Base-by-base conservation (phyloP, 35 echinoderm and acorn worm genomes). In the Anneissia japonica region DNA sequence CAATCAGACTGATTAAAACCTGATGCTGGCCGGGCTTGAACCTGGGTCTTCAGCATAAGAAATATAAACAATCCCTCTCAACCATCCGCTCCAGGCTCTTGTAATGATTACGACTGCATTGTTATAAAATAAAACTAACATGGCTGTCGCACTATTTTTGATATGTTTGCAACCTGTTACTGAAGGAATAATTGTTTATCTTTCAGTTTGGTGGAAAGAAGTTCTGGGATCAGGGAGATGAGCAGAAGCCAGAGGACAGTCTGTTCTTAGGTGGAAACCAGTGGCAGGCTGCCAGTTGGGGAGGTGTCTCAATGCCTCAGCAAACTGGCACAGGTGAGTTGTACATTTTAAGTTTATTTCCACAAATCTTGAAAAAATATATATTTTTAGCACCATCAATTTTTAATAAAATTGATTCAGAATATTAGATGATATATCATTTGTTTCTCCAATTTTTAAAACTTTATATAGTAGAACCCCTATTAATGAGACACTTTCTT, bases 161-260 rank as follows among this genome's bases (percentile, higher is more conserved):
- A n/a, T n/a, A n/a, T n/a, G n/a, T n/a, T n/a, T n/a, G n/a, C n/a
- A n/a, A n/a, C n/a, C n/a, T n/a, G n/a, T n/a, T n/a, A n/a, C n/a
- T n/a, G n/a, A n/a, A n/a, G n/a, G n/a, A n/a, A n/a, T n/a, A n/a
- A n/a, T n/a, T n/a, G n/a, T n/a, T n/a, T n/a, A n/a, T n/a, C n/a
- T n/a, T 13, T 85, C 30, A 36, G 33, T 77, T 45, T 39, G 36
- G 38, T 39, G 6, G 10, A 11, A 82, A 90, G 88, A 90, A 90
- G 74, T 79, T 90, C 64, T 90, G 88, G 88, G 88, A 90, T 78
- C 36, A 73, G 19, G 75, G 81, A 72, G 88, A 90, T 32, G 81
- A 84, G 29, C 75, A 36, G 39, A 90, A 90, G 39, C 73, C 75
- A n/a, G 88, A 90, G 30, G 82, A 72, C 31, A 84, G 84, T 46